Conservation (phyloP, 2,797 vertebrate species). For the Chloroceryle amazona region DNA sequence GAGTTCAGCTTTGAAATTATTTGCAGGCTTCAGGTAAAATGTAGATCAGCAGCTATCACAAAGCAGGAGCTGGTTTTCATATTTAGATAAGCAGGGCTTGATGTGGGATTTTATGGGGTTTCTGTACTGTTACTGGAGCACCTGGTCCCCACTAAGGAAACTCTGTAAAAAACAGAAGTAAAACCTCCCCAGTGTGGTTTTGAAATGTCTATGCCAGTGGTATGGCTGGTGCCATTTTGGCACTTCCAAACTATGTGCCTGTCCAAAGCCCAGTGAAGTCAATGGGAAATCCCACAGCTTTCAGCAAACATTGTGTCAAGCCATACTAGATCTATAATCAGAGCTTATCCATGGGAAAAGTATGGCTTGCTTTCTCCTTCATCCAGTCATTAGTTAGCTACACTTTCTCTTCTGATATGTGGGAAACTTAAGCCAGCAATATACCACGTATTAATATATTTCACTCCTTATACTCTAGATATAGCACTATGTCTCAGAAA, state of each 20-base stretch:
- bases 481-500: background rate
- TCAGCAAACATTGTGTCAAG: background rate
- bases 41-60: background rate
- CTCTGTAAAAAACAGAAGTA: background rate
- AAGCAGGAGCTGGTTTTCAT: background rate
- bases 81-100: constrained; percentile 19
- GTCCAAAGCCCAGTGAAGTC: background rate
- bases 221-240: background rate
- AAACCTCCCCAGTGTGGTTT: background rate
- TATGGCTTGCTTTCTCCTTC: background rate
- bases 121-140: background rate
- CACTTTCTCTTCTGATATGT: background rate
- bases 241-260: background rate
- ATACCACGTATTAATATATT: background rate
- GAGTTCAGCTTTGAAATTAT: background rate
- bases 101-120: constrained; percentile 31
- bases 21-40: constrained; percentile 34
- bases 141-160: background rate
- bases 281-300: background rate
- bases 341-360: background rate
- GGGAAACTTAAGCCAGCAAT: background rate
- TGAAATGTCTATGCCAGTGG: background rate
- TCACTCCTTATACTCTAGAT: background rate
- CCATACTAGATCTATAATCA: background rate
- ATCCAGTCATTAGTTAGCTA: background rate